Conservation (phyloP, 2,113 vertebrate species). For the Solenodon paradoxus region DNA sequence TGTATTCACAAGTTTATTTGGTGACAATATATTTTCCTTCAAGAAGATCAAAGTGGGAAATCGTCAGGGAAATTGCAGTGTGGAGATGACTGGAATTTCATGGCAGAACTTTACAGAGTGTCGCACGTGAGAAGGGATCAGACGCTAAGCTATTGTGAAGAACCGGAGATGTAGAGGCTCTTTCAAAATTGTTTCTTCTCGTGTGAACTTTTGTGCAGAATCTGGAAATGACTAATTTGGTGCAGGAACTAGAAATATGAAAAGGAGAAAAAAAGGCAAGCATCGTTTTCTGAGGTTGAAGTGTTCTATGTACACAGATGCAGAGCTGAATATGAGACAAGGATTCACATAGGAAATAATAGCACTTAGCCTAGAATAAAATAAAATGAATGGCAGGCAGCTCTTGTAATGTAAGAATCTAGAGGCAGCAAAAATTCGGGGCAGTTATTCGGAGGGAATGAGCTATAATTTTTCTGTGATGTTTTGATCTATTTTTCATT, state of each 20-base stretch:
- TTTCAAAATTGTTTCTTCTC: slow-evolving; percentile 11
- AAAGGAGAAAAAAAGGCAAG: not conserved
- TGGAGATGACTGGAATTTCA: slow-evolving; percentile 31
- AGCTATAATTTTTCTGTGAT: not conserved
- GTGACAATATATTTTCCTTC: not conserved
- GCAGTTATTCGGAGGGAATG: not conserved
- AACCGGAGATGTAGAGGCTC: not conserved
- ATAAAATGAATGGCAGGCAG: not conserved
- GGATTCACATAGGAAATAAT: not conserved
- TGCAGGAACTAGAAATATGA: not conserved
- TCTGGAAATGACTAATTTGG: not conserved
- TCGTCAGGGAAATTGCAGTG: not conserved
- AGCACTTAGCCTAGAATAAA: not conserved
- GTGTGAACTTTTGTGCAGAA: not conserved
- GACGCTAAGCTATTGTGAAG: not conserved
- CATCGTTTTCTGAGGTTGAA: not conserved
- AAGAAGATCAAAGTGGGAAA: slow-evolving; percentile 5
- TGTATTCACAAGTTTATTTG: slow-evolving; percentile 21
- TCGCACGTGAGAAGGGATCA: not conserved
- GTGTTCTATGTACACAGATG: not conserved
- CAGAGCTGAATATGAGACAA: not conserved
- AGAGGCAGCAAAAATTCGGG: not conserved
- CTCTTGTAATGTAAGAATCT: not conserved
- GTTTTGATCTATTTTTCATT: not conserved
- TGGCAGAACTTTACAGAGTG: not conserved